phyloP scores from a whole-genome alignment of 2,113 vertebrate genomes.

The Zapus hudsonius region DNA sequence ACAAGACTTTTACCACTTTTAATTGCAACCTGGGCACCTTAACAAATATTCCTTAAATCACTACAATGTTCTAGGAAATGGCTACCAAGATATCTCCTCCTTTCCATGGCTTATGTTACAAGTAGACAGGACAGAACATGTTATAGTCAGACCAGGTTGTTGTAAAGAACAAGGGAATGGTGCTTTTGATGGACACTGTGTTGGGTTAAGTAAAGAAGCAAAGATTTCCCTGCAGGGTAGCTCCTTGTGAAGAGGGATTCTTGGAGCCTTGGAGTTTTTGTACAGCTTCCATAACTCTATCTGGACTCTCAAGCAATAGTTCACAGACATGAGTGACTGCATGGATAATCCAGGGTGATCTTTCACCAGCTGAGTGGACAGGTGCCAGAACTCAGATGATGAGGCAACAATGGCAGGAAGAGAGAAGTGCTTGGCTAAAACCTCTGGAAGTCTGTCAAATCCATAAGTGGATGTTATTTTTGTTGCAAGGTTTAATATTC shows the following conservation, averaged over 20 bases:
- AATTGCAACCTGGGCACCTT: background rate
- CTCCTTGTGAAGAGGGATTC: background rate
- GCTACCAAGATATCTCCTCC: background rate
- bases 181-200: background rate
- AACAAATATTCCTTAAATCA: constrained; percentile 19
- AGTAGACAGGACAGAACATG: background rate
- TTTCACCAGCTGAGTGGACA: background rate
- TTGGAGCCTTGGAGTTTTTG: background rate
- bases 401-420: background rate
- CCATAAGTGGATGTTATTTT: background rate
- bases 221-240: background rate
- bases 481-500: background rate
- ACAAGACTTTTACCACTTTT: background rate
- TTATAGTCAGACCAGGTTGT: background rate
- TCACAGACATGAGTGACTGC: background rate
- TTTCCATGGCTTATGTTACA: background rate
- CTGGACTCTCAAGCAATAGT: background rate
- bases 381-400: background rate
- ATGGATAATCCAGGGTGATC: background rate
- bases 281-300: background rate
- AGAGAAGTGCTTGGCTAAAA: background rate
- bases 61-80: background rate
- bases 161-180: background rate
- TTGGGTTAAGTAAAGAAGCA: background rate
- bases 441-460: background rate